Evolutionary conservation across 2,797 vertebrate species (phyloP), one percentile per base, ranked within the genome.

Genomic region (Myotis daubentonii): DNA sequence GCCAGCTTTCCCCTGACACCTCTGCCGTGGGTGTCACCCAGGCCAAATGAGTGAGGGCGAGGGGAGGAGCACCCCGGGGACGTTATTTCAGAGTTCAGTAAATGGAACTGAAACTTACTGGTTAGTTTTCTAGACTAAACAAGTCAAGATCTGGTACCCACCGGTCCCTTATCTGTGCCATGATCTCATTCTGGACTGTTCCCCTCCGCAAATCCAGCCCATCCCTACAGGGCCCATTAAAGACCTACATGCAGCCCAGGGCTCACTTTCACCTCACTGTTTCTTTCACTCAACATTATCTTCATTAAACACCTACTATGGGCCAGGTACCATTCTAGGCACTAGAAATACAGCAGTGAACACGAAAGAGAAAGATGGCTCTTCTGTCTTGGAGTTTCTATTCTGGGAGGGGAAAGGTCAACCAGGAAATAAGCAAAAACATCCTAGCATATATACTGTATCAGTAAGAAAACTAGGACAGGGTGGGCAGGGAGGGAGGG

Each of bases 1-100:
- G 93, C 89, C 81, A 95, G 89, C 78, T 74, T 94, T 89, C 80
- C 70, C 71, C 62, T 3, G 28, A 87, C 87, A 80, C 87, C 87
- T 95, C 57, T 2, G 22, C 38, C 23, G 79, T 38, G 76, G 87
- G 84, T 49, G 53, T 81, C 25, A 5, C 44, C 84, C 33, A 87
- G 83, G 81, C 72, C 62, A 62, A 74, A 74, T 9, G 72, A 72
- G 87, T 5, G 33, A 91, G 20, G 86, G 71, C 2, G 30, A 33
- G 20, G 28, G 70, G 19, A 3, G 33, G 16, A 25, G 28, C 57
- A 78, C 38, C 11, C 17, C 53, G 16, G 25, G 30, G 12, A 83
- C 72, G 38, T 30, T 28, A 55, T 33, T 12, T 87, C 55, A 17
- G 75, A 91, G 62, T n/a, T 88, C 57, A 51, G 28, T 60, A 92